Conservation (phyloP, 2,888 invertebrate genomes). For the Drosophila siamana region DNA sequence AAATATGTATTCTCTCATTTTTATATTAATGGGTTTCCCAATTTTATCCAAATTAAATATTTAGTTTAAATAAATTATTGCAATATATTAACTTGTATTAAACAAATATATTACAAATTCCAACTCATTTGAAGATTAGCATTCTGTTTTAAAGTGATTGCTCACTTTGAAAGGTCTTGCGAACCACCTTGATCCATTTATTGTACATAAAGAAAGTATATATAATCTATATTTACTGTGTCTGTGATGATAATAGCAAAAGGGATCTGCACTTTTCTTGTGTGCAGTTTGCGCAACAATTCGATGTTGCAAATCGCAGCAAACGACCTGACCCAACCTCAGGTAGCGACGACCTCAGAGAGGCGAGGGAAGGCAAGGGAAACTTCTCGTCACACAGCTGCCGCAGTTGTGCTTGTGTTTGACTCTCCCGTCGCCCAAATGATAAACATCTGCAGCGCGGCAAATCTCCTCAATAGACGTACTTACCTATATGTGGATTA, state of each 20-base stretch:
- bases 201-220: conserved; percentile 24
- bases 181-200: conserved; percentile 5
- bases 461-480: conserved; percentile 6
- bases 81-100: no score
- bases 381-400: conserved; percentile 24
- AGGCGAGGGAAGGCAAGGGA: neutral
- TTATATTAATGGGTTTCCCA: no score
- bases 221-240: neutral
- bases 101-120: no score
- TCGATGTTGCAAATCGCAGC: conserved; percentile 21
- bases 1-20: no score
- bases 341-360: conserved; percentile 32
- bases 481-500: neutral
- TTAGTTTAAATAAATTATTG: neutral
- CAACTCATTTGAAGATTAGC: neutral
- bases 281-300: conserved; percentile 36
- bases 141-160: neutral
- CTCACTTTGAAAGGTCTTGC: neutral
- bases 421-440: conserved; percentile 20
- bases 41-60: neutral
- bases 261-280: conserved; percentile 20
- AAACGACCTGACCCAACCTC: conserved; percentile 19
- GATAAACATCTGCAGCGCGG: conserved; percentile 52
- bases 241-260: conserved; percentile 2
- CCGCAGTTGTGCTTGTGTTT: conserved; percentile 14